Percentiles rank a stretch among this genome's conserved stretches.
Conservation (phyloP, 2,888 invertebrate species). For the Furcula furcula region DNA sequence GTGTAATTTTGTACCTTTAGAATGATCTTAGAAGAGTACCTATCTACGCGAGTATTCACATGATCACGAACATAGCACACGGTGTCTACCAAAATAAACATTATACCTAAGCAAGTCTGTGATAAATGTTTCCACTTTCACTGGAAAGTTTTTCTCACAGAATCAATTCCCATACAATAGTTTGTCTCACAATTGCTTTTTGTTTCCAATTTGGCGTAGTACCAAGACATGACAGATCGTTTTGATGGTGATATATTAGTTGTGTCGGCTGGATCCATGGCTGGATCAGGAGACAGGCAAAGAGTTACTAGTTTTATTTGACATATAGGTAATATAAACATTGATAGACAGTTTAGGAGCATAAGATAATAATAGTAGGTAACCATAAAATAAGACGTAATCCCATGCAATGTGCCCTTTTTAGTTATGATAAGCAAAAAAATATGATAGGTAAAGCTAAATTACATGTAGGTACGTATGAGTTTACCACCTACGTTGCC, state of each 20-base stretch:
- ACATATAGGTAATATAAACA: too few species aligned
- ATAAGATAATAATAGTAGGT: too few species aligned
- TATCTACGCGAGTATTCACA: neutral
- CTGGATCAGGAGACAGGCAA: neutral
- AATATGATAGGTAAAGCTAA: too few species aligned
- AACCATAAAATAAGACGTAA: too few species aligned
- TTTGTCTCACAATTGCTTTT: slow-evolving; percentile 2
- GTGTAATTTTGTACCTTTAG: too few species aligned
- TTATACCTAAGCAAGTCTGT: neutral
- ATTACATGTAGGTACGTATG: too few species aligned
- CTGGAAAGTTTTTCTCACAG: neutral
- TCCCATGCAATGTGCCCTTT: too few species aligned
- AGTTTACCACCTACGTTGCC: too few species aligned
- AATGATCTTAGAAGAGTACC: too few species aligned
- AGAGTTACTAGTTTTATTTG: too few species aligned
- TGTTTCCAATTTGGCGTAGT: slow-evolving; percentile 4
- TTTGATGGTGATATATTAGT: slow-evolving; percentile 10
- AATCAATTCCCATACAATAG: neutral
- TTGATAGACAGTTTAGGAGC: too few species aligned
- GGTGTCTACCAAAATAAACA: neutral
- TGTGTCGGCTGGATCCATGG: neutral
- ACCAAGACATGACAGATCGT: slow-evolving; percentile 11
- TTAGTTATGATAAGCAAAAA: too few species aligned
- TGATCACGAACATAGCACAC: slow-evolving; percentile 1
- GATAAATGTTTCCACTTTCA: neutral